Percentiles rank a stretch among this genome's conserved stretches.
Evolutionary conservation across 1,140 invertebrate genomes (phyloP).

Genomic region (Aporrectodea caliginosa): DNA sequence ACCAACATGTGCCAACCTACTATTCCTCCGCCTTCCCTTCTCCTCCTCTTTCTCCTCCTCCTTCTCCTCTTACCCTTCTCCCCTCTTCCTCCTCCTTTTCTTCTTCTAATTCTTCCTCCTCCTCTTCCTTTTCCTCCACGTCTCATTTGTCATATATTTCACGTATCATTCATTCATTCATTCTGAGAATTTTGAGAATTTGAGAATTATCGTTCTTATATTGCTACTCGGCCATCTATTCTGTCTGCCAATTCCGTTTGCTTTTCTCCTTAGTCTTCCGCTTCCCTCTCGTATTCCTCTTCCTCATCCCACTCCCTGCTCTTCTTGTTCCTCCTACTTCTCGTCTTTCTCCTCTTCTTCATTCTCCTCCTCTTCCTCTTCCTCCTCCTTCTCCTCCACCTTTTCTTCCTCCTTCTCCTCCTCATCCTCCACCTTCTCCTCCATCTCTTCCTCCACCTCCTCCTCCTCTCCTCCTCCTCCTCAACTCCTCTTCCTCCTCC

Average conservation of each 20-base stretch:
- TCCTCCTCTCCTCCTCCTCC: neutral
- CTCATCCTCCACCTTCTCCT: neutral
- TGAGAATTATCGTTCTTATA: neutral
- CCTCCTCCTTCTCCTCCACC: too few relatives aligned
- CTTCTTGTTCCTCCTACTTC: neutral
- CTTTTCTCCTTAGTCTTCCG: neutral
- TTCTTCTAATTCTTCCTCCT: neutral
- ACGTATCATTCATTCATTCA: too few relatives aligned
- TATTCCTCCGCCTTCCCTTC: neutral
- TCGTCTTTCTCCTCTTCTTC: too few relatives aligned
- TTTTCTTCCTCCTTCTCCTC: neutral
- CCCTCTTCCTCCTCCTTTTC: neutral
- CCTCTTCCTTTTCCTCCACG: neutral
- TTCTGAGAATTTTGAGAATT: too few relatives aligned
- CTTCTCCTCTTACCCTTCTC: neutral
- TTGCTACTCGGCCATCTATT: too few relatives aligned
- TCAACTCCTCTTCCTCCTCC: neutral
- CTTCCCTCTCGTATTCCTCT: neutral
- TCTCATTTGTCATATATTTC: too few relatives aligned
- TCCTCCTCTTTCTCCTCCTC: neutral
- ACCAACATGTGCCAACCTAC: neutral
- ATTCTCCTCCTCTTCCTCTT: neutral
- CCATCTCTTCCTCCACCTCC: neutral
- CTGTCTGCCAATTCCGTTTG: neutral
- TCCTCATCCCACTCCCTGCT: neutral